Evolutionary conservation across 2,888 invertebrate genomes (phyloP), one percentile per base, ranked within the genome.

Genomic region (Melanotus villosus): DNA sequence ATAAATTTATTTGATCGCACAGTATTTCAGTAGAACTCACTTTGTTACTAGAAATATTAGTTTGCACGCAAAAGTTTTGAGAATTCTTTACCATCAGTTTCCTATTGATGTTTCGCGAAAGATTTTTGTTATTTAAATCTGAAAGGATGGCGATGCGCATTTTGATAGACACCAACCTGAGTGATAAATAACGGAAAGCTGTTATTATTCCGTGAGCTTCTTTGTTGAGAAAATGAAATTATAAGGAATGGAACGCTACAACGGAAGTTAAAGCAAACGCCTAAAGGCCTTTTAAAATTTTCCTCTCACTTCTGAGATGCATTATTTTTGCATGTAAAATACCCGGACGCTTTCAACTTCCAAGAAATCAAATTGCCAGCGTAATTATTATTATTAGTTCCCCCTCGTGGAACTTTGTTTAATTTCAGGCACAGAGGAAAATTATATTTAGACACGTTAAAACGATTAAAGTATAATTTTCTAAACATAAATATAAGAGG

Each of bases 231-330:
- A 52, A 52, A 52, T 52, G 10, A 52, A 52, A 52, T 52, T 52
- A 52, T 52, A 52, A n/a, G 32, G 9, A 32, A 52, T 52, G 32
- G 32, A 52, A 52, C 23, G 23, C 26, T 47, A 23, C 26, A 47
- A n/a, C 47, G 47, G 47, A 47, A 47, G 47, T 47, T 47, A 47
- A 47, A 47, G 47, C 47, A 47, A 47, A 47, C 47, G 47, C 47
- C 47, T 47, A 12, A 23, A 47, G 47, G 47, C 47, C 23, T 26
- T 47, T 23, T 12, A 12, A 9, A 21, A 47, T 26, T 12, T 23
- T 12, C 12, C n/a, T 23, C 47, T 23, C 19, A 23, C 12, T 23
- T 23, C 47, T 21, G 1, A 10, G 26, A 41, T 14, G 14, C 16
- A 16, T 14, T 14, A 41, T 14, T 41, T 41, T 41, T 41, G 14